These are phyloP conservation scores for Mycogona germanica DNA, from an alignment of 2,888 invertebrate species.

Conservation along the genomic window DNA sequence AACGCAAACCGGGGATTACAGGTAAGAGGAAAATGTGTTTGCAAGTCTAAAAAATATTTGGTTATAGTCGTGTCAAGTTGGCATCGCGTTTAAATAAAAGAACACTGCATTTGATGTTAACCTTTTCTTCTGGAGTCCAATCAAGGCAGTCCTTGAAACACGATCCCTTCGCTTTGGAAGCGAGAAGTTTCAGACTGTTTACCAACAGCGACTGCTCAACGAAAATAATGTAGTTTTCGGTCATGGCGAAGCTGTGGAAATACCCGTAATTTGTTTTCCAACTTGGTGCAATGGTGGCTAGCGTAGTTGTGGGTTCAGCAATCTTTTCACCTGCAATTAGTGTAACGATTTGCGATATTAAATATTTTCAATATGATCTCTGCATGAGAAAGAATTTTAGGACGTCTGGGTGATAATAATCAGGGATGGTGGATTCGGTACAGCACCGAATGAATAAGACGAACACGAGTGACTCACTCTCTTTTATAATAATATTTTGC, in stretches of 20 bases:
- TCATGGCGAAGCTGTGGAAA: constrained; percentile 43
- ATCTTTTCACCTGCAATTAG: constrained; percentile 2
- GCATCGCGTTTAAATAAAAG: not conserved
- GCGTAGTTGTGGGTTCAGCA: constrained; percentile 26
- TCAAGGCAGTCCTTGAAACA: constrained; percentile 34
- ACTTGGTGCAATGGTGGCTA: constrained; percentile 32
- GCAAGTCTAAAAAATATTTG: no score
- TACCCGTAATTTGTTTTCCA: constrained; percentile 34
- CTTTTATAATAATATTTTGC: no score
- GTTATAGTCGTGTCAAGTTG: no score
- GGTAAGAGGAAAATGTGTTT: not conserved
- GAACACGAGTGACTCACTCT: no score
- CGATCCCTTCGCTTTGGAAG: constrained; percentile 32
- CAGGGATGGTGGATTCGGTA: no score
- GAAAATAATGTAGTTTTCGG: constrained; percentile 41
- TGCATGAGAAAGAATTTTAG: no score
- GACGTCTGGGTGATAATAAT: no score
- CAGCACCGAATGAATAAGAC: no score
- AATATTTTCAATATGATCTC: not conserved
- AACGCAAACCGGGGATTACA: not conserved
- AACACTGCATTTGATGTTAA: not conserved
- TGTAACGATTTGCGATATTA: no score
- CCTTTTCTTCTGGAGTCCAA: constrained; percentile 28
- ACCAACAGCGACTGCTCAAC: constrained; percentile 40
- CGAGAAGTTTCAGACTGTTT: constrained; percentile 34